Conservation (phyloP, 2,888 invertebrate genomes). For the Ferdinandea cuprea region DNA sequence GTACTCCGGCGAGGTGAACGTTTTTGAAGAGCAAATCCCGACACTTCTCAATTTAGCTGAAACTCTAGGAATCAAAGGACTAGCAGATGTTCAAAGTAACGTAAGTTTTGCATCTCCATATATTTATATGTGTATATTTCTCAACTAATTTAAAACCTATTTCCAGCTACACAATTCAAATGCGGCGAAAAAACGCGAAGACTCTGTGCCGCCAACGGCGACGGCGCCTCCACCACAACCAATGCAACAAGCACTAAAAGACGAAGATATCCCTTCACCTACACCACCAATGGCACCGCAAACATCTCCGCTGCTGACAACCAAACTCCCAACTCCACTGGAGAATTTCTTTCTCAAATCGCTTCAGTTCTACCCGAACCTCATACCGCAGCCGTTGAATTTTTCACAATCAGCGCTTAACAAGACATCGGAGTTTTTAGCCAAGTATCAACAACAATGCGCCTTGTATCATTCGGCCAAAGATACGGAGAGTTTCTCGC, state of each 20-base stretch:
- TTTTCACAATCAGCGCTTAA: constrained; percentile 83
- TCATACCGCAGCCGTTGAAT: constrained; percentile 82
- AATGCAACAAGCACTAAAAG: constrained; percentile 57
- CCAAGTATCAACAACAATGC: constrained; percentile 82
- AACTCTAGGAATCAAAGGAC: constrained; percentile 91
- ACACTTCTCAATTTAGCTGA: constrained; percentile 90
- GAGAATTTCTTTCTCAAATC: constrained; percentile 83
- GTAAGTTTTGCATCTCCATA: constrained; percentile 83
- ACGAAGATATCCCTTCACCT: constrained; percentile 71
- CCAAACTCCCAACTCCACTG: constrained; percentile 80
- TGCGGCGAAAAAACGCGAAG: constrained; percentile 77
- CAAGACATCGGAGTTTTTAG: constrained; percentile 81
- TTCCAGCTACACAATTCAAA: constrained; percentile 79
- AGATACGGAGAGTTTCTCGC: constrained; percentile 41
- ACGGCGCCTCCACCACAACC: constrained; percentile 35
- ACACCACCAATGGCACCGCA: constrained; percentile 46
- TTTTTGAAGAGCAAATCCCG: constrained; percentile 90
- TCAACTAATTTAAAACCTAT: background rate
- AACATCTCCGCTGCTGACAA: constrained; percentile 74
- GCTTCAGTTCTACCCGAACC: constrained; percentile 82
- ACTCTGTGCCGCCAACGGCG: constrained; percentile 58
- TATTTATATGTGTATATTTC: too few species aligned
- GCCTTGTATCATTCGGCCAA: constrained; percentile 78
- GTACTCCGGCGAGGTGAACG: constrained; percentile 94
- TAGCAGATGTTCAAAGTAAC: constrained; percentile 89